A percentile compares a stretch with the other conserved stretches of the same genome.
phyloP scores from a whole-genome alignment of 2,888 invertebrate genomes.

The Lochmaea crataegi region DNA sequence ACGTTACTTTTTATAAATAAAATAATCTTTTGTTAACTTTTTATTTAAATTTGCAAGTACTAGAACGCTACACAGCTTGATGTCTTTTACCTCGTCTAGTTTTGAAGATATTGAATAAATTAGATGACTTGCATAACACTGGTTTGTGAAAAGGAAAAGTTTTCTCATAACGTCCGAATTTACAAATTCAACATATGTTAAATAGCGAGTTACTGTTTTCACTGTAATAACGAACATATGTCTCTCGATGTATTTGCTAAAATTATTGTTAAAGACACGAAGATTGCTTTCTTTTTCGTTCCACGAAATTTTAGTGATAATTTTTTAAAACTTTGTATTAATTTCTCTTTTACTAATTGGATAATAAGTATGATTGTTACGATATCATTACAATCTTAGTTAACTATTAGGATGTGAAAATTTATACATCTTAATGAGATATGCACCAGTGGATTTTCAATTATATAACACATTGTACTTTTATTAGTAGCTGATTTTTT shows the following conservation, averaged over 20 bases:
- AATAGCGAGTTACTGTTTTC: conserved; percentile 7
- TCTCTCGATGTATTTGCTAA: not conserved
- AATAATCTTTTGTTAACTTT: too few relatives aligned
- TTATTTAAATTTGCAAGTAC: too few relatives aligned
- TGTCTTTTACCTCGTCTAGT: not conserved
- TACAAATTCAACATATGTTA: conserved; percentile 17
- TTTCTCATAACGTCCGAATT: conserved; percentile 7
- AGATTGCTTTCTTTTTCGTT: not conserved
- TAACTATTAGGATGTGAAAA: not conserved
- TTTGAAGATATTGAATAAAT: not conserved
- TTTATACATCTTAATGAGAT: not conserved
- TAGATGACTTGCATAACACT: too few relatives aligned
- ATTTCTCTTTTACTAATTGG: not conserved
- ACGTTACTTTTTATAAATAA: too few relatives aligned
- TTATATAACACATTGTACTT: too few relatives aligned
- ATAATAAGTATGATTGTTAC: not conserved
- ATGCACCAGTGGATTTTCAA: not conserved
- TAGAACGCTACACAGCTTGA: too few relatives aligned
- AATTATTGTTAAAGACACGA: not conserved
- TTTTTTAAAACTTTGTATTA: not conserved
- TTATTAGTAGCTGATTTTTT: too few relatives aligned
- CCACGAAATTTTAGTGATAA: not conserved
- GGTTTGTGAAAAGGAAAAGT: conserved; percentile 10
- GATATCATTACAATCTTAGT: too few relatives aligned
- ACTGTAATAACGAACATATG: conserved; percentile 14